These are phyloP conservation scores for Parotia lawesii DNA, from an alignment of 2,113 vertebrate genomes.

Conservation along the genomic window DNA sequence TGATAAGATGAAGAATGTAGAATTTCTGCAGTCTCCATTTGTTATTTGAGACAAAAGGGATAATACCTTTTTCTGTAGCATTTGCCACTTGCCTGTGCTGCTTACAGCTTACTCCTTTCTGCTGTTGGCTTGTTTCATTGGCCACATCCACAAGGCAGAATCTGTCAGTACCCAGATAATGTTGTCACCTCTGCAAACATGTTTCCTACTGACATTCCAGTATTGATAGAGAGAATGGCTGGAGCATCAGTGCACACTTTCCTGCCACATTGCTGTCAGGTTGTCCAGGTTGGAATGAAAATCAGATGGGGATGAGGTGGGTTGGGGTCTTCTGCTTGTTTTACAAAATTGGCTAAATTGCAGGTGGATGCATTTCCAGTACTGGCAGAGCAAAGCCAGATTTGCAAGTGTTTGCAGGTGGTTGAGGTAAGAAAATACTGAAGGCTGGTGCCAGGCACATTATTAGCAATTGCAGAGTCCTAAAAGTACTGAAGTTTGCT, in stretches of 20 bases:
- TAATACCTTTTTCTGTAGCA: conserved; percentile 11
- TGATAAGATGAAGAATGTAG: conserved; percentile 54
- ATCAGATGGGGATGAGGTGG: neutral
- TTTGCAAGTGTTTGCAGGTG: neutral
- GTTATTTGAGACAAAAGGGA: conserved; percentile 53
- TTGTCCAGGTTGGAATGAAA: neutral
- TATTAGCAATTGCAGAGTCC: neutral
- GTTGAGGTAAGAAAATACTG: neutral
- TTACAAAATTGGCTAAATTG: neutral
- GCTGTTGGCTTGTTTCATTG: neutral
- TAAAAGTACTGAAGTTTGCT: neutral
- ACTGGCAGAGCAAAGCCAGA: neutral
- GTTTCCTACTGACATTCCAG: neutral
- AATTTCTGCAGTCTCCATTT: conserved; percentile 40
- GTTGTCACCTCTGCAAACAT: neutral
- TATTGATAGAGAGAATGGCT: neutral
- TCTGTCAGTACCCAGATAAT: neutral
- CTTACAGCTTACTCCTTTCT: neutral
- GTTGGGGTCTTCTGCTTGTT: neutral
- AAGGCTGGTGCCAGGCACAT: neutral
- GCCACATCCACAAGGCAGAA: neutral
- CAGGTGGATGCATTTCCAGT: neutral
- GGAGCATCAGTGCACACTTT: neutral
- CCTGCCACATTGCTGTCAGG: neutral
- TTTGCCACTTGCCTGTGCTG: neutral